Percentiles rank a stretch among this genome's conserved stretches.
phyloP scores from a whole-genome alignment of 2,888 invertebrate species.

The Oscheius myriophilus region DNA sequence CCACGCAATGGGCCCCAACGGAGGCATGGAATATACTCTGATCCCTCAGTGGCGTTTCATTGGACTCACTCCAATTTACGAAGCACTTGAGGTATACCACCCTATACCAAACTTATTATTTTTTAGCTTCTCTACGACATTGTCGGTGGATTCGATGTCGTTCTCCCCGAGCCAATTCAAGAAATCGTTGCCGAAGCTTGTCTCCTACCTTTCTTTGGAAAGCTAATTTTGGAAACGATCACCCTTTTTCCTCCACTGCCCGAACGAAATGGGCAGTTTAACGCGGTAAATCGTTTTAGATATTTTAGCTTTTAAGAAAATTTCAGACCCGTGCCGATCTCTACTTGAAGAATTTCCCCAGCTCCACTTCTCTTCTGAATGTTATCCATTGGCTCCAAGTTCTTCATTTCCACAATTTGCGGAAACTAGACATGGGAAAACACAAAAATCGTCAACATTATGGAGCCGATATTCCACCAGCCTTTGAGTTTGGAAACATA shows the following conservation, averaged over 20 bases:
- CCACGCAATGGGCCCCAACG: constrained; percentile 41
- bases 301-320: neutral
- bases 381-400: constrained; percentile 41
- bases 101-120: neutral
- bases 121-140: neutral
- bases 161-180: constrained; percentile 27
- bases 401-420: constrained; percentile 37
- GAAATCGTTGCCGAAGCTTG: constrained; percentile 1
- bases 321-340: constrained; percentile 14
- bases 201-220: neutral
- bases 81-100: too few relatives aligned
- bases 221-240: constrained; percentile 16
- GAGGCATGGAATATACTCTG: constrained; percentile 26
- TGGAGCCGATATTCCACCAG: constrained; percentile 17
- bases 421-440: constrained; percentile 32
- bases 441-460: constrained; percentile 6
- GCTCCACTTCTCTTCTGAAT: constrained; percentile 35
- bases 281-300: constrained; percentile 28
- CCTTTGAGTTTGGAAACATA: constrained; percentile 35
- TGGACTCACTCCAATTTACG: too few relatives aligned
- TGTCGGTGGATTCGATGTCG: neutral
- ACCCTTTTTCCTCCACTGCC: constrained; percentile 5
- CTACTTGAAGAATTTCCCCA: constrained; percentile 26
- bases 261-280: constrained; percentile 34
- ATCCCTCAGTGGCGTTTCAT: too few relatives aligned